Evolutionary conservation across 2,888 invertebrate genomes (phyloP), one percentile per base, ranked within the genome.

Genomic region (Drosophila ustulata): DNA sequence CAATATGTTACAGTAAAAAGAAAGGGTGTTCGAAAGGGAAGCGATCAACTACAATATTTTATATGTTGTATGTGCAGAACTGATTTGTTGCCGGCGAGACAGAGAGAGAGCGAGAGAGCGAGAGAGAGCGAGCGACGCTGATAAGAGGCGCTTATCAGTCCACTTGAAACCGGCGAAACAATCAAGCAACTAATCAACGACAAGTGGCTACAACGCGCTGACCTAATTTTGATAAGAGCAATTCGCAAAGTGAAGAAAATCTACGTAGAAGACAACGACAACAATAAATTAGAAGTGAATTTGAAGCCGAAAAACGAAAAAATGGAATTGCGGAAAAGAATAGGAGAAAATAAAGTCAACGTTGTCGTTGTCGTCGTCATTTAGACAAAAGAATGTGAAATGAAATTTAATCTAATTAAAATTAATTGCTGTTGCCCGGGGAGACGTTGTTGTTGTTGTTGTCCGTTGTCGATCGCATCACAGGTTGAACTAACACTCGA

Each of bases 211-310:
- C 61, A 62, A 53, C 39, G 49, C 18, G 49, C 78, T 78, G 78
- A 78, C 78, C 78, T 62, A 78, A 78, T 78, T 78, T 78, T 57
- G 78, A 78, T 78, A 78, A 78, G 58, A 55, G 34, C 65, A 64
- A 63, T 66, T 66, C 61, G 75, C 78, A 46, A 78, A 78, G 51
- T 57, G 49, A 50, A 34, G 39, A 32, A 25, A 26, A 57, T 18
- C 4, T 6, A 2, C 2, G 30, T 6, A 49, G 5, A 39, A 59
- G 43, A 57, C 23, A 6, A 39, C 32, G 18, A 43, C 28, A 25
- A 30, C 9, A n/a, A 4, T 3, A 4, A 28, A 32, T 4, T 8
- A 11, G 7, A 56, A 25, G n/a, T 5, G 8, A 56, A 45, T 4
- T 13, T 51, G 5, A 39, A 43, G 39, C 7, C 26, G 18, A 18